Conservation (phyloP, 1,140 invertebrate species). For the Drosophila carrolli region DNA sequence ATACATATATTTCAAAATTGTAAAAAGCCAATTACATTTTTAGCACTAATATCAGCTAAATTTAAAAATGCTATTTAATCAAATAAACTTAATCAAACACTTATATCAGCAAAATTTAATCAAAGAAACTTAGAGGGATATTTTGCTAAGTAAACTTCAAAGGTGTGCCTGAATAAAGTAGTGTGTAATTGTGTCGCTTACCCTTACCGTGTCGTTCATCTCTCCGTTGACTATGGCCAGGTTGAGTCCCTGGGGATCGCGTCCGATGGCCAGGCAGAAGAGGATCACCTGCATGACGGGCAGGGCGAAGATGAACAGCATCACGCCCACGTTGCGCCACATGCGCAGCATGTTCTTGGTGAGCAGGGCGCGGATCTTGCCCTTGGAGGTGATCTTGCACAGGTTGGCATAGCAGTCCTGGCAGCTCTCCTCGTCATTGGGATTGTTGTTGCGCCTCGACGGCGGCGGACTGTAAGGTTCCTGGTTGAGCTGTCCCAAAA, state of each 20-base stretch:
- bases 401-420: constrained; percentile 77
- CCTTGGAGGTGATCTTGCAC: constrained; percentile 86
- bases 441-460: constrained; percentile 69
- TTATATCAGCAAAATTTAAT: no score
- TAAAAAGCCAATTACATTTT: no score
- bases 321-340: constrained; percentile 96
- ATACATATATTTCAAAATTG: no score
- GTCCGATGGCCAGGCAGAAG: constrained; percentile 97
- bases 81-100: no score
- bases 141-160: neutral
- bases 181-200: neutral
- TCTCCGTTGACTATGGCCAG: constrained; percentile 95
- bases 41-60: no score
- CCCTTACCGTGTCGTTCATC: constrained; percentile 86
- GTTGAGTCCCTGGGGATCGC: constrained; percentile 93
- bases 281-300: constrained; percentile 97
- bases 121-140: no score
- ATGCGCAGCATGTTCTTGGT: constrained; percentile 97
- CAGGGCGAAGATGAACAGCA: constrained; percentile 96
- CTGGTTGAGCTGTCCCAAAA: constrained; percentile 69
- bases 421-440: constrained; percentile 82
- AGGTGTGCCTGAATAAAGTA: neutral
- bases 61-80: no score
- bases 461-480: constrained; percentile 78
- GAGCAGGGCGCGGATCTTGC: constrained; percentile 91